These are phyloP conservation scores for Sphenopsis melanotis DNA, from an alignment of 2,797 vertebrate genomes.

Conservation along the genomic window DNA sequence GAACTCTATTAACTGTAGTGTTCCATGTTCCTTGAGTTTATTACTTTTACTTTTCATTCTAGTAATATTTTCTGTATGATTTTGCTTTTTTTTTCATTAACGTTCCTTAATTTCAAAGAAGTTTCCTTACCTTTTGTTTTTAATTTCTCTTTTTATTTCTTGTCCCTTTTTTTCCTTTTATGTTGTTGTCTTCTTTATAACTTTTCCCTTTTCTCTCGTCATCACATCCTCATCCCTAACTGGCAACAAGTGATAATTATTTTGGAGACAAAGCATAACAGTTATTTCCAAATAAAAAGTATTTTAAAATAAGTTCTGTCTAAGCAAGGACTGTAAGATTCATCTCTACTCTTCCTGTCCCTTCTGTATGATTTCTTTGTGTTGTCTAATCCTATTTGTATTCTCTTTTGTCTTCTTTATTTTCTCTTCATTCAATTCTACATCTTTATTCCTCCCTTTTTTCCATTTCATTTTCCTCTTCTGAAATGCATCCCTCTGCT, in stretches of 20 bases:
- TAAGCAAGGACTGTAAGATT: not conserved
- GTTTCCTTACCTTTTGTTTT: not conserved
- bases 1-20: not conserved
- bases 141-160: not conserved
- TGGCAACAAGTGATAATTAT: not conserved
- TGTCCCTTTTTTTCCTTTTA: not conserved
- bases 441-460: not conserved
- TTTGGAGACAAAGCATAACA: not conserved
- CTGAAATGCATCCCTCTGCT: not conserved
- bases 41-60: not conserved
- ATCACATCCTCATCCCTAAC: not conserved
- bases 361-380: not conserved
- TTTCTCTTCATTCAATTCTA: not conserved
- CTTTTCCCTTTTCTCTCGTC: not conserved
- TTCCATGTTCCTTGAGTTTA: not conserved
- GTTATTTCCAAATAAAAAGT: not conserved
- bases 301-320: not conserved
- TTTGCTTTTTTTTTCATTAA: not conserved
- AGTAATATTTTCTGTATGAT: not conserved
- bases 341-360: not conserved
- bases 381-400: not conserved
- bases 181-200: not conserved
- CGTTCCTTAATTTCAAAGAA: not conserved
- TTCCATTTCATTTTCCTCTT: not conserved
- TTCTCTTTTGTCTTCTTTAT: not conserved